Conservation (phyloP, 2,888 invertebrate species). For the Cosmopolites sordidus region DNA sequence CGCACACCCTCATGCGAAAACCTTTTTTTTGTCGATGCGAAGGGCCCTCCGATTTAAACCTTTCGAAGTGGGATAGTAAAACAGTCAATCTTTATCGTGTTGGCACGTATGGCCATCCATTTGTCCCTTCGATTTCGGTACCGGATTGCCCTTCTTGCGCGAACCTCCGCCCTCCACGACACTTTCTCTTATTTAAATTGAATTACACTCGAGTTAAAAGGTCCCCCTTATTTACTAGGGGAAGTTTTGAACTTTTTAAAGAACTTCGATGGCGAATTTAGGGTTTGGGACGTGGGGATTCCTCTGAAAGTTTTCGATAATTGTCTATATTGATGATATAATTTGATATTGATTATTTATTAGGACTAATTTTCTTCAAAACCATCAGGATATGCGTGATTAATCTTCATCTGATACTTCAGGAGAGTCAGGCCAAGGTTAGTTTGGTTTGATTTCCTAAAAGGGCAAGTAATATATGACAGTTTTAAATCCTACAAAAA, state of each 20-base stretch:
- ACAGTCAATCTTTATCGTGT: conserved; percentile 46
- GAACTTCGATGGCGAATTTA: conserved; percentile 11
- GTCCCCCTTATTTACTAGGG: conserved; percentile 29
- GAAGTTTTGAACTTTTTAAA: conserved; percentile 12
- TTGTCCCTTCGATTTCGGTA: conserved; percentile 37
- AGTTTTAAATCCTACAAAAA: no score
- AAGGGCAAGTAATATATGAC: no score
- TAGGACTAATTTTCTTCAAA: no score
- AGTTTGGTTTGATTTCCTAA: no score
- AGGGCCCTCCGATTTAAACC: conserved; percentile 22
- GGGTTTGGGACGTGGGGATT: not conserved
- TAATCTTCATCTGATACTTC: no score
- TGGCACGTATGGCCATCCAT: conserved; percentile 42
- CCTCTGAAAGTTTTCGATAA: no score
- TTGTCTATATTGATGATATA: no score
- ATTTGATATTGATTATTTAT: no score
- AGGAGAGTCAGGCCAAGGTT: no score
- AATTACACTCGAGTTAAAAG: conserved; percentile 49
- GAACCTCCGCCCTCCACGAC: conserved; percentile 34
- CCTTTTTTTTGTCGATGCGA: conserved; percentile 8
- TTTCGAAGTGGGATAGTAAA: conserved; percentile 37
- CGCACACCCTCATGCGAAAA: no score
- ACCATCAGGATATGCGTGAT: no score
- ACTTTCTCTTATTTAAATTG: conserved; percentile 51
- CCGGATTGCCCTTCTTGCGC: conserved; percentile 26